These are phyloP conservation scores for Tauraco erythrolophus DNA, from an alignment of 2,113 vertebrate genomes.

Conservation along the genomic window DNA sequence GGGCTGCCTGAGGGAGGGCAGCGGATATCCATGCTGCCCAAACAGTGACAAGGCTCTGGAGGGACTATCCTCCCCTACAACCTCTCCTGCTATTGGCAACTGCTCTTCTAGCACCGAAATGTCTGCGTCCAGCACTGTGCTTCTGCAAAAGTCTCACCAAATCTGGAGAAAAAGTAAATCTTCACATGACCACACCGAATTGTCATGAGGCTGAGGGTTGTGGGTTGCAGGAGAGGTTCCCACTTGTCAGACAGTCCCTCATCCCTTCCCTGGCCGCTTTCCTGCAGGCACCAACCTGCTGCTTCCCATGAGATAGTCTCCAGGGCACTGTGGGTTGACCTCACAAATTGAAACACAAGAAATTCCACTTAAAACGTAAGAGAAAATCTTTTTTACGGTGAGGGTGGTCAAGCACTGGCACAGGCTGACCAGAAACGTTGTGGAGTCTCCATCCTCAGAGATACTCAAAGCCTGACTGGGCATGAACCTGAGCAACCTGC, in stretches of 20 bases:
- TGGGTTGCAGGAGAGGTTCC: rapidly evolving
- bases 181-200: not conserved
- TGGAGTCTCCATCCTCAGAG: not conserved
- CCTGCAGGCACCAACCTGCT: not conserved
- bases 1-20: not conserved
- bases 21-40: rapidly evolving
- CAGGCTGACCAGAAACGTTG: not conserved
- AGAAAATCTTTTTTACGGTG: not conserved
- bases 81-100: not conserved
- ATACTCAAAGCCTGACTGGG: not conserved
- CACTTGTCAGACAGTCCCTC: not conserved
- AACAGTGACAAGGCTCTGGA: not conserved
- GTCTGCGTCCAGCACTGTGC: no score
- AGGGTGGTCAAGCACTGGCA: not conserved
- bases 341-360: not conserved
- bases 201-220: not conserved
- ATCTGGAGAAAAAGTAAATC: not conserved
- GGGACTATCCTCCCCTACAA: not conserved
- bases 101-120: not conserved
- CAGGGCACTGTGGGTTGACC: not conserved
- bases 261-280: not conserved
- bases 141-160: not conserved
- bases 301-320: not conserved
- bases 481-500: not conserved
- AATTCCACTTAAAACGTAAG: not conserved